Percentiles rank a stretch among this genome's conserved stretches.
phyloP scores from a whole-genome alignment of 2,797 vertebrate genomes.

The Manis javanica region DNA sequence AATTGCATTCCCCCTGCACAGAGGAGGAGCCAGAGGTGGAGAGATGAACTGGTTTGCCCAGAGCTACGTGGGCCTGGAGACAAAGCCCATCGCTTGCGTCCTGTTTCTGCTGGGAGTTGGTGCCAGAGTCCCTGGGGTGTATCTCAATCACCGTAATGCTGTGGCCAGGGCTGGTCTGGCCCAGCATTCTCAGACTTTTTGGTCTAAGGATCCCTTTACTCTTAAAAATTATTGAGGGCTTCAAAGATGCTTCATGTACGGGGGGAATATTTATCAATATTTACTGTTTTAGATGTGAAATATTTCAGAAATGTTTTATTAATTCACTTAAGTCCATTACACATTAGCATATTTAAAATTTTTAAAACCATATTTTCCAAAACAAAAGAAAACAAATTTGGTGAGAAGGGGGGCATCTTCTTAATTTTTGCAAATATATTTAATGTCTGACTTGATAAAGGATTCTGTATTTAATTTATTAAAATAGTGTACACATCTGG shows the following conservation, averaged over 20 bases:
- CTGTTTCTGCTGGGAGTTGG: neutral
- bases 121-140: accelerated
- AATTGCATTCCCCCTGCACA: neutral
- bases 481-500: too few relatives aligned
- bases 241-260: neutral
- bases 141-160: neutral
- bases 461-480: neutral
- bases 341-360: neutral
- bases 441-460: neutral
- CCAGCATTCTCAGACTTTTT: neutral
- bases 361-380: neutral
- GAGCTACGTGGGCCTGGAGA: too few relatives aligned
- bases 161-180: accelerated
- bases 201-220: neutral
- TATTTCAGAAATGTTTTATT: neutral
- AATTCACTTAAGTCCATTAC: neutral
- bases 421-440: neutral
- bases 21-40: neutral
- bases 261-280: neutral
- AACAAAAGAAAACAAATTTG: neutral
- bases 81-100: neutral
- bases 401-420: neutral
- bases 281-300: neutral
- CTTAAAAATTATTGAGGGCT: neutral
- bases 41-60: neutral